Percentiles rank a stretch among this genome's conserved stretches.
Evolutionary conservation across 1,140 invertebrate species (phyloP).

Genomic region (Arctopsyche grandis): DNA sequence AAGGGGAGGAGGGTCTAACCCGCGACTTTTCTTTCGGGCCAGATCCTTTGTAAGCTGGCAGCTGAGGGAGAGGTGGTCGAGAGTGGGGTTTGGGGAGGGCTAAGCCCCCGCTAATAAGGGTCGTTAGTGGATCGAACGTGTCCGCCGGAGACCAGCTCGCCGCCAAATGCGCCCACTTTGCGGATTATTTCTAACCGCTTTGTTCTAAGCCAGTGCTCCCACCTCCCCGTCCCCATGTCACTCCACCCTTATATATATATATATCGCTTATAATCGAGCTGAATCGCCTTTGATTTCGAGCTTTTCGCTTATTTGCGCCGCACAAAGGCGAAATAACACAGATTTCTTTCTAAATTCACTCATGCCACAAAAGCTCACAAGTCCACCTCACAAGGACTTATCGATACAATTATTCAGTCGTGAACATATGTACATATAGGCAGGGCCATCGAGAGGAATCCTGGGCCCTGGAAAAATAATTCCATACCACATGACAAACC

Average conservation of each 20-base stretch:
- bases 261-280: neutral
- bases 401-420: no score
- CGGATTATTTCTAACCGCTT: conserved; percentile 30
- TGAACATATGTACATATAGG: no score
- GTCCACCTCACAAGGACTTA: no score
- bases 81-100: conserved; percentile 17
- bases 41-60: conserved; percentile 39
- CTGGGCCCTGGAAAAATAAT: no score
- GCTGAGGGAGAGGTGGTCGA: conserved; percentile 14
- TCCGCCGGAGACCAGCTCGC: conserved; percentile 25
- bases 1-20: neutral
- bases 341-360: no score
- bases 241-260: neutral
- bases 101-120: conserved; percentile 38
- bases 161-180: conserved; percentile 36
- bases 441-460: no score
- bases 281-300: conserved; percentile 9
- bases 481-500: no score
- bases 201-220: neutral
- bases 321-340: neutral
- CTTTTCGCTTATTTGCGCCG: neutral
- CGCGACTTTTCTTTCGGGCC: neutral
- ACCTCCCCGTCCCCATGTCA: neutral
- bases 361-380: no score
- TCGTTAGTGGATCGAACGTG: conserved; percentile 41